Percentiles rank a stretch among this genome's conserved stretches.
These are phyloP conservation scores for Cryptus viduatorius DNA, from an alignment of 2,888 invertebrate genomes.

Conservation along the genomic window DNA sequence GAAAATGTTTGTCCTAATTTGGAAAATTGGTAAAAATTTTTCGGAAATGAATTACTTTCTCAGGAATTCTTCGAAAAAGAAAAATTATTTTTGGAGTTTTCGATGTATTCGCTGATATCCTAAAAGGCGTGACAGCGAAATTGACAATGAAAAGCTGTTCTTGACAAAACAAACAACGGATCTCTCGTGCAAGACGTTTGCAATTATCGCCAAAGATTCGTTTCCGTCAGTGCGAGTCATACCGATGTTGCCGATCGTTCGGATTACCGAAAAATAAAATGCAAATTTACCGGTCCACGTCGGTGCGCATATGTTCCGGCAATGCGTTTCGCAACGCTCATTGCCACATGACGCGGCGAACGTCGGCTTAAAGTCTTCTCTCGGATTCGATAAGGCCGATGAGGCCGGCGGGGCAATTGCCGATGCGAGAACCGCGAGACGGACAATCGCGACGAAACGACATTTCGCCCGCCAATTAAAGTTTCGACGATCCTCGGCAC, in stretches of 20 bases:
- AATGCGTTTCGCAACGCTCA: constrained; percentile 12
- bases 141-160: not conserved
- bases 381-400: constrained; percentile 11
- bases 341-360: constrained; percentile 17
- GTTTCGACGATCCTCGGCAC: constrained; percentile 9
- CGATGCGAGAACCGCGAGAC: constrained; percentile 16
- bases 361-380: constrained; percentile 47
- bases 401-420: constrained; percentile 46
- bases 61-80: not conserved
- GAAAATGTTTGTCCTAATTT: too few species aligned
- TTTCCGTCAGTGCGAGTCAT: constrained; percentile 18
- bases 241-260: not conserved
- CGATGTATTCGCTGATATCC: not conserved
- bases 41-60: too few species aligned
- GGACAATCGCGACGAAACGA: constrained; percentile 28
- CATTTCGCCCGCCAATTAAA: constrained; percentile 31
- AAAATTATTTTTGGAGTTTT: not conserved
- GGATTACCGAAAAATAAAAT: constrained; percentile 35
- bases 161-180: not conserved
- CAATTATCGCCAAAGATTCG: constrained; percentile 15
- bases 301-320: not conserved
- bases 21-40: too few species aligned
- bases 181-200: not conserved
- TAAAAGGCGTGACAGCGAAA: not conserved
- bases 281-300: constrained; percentile 34